Evolutionary conservation across 2,888 invertebrate genomes (phyloP), one percentile per base, ranked within the genome.

Genomic region (Drosophila maculinotata): DNA sequence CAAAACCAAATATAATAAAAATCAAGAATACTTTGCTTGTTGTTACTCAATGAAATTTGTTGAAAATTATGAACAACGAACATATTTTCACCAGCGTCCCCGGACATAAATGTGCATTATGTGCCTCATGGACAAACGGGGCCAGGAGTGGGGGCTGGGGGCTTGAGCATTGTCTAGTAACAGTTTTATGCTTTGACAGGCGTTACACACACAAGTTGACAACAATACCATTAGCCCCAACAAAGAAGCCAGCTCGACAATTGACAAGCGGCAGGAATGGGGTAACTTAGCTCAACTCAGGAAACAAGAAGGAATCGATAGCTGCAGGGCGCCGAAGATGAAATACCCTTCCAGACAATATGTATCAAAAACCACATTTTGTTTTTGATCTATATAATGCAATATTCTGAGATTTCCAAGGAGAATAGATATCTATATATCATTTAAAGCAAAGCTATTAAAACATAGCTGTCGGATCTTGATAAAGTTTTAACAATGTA

Each of bases 161-260:
- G 7, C 14, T 28, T 45, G 36, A 49, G 59, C 66, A 79, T 83
- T 80, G 83, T 81, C 62, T 72, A 66, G 57, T 51, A 44, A 45
- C 48, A 58, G 75, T 75, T 79, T 71, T 64, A 79, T 83, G 76
- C 80, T 83, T 79, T 81, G 81, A 81, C 81, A 80, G 80, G 63
- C 82, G 62, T 68, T 74, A 63, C 74, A 69, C 60, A 72, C 73
- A 68, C 57, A 67, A 60, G 77, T 69, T 77, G 83, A 79, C 83
- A 80, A 81, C 81, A 81, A 81, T 80, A 53, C 83, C 83, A 81
- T 81, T 81, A 81, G 81, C 58, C 30, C 35, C 72, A 83, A 80
- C 83, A 81, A 80, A 65, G 80, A 62, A 52, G 66, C 26, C 51
- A 64, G 62, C 31, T 54, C 64, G 75, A 77, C 79, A 83, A 83